Evolutionary conservation across 2,888 invertebrate species (phyloP).

Genomic region (Apeira syringaria): DNA sequence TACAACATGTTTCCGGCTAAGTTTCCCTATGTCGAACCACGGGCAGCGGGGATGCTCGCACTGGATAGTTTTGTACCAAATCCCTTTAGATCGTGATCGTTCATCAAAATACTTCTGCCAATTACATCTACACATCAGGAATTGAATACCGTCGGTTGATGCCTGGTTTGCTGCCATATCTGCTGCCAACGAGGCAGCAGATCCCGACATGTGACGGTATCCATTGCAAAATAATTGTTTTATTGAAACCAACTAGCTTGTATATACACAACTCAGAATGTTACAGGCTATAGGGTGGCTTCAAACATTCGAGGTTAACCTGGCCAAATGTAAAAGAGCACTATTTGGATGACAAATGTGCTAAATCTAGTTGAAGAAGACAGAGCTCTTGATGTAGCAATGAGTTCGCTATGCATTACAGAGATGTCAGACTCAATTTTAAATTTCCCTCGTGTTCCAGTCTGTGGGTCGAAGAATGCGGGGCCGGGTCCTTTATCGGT

Average conservation of each 20-base stretch:
- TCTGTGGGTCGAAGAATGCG: neutral
- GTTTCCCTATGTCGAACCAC: neutral
- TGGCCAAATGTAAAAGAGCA: constrained; percentile 10
- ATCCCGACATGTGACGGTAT: neutral
- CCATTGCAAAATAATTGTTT: neutral
- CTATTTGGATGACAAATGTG: constrained; percentile 19
- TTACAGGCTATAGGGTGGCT: constrained; percentile 11
- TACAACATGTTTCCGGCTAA: too few species aligned
- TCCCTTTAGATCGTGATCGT: neutral
- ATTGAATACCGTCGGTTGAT: neutral
- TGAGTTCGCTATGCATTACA: constrained; percentile 21
- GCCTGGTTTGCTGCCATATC: neutral
- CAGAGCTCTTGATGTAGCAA: constrained; percentile 12
- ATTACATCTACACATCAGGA: constrained; percentile 6
- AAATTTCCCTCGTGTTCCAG: neutral
- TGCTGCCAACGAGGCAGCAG: neutral
- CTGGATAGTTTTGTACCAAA: constrained; percentile 1
- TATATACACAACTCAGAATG: neutral
- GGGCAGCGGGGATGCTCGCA: neutral
- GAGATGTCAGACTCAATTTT: neutral
- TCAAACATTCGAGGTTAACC: constrained; percentile 6
- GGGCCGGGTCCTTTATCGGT: neutral
- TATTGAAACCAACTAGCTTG: neutral
- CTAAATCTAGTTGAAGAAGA: neutral
- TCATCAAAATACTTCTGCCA: constrained; percentile 3